Conservation (phyloP, 1,140 invertebrate genomes). For the Drosophila saltans region DNA sequence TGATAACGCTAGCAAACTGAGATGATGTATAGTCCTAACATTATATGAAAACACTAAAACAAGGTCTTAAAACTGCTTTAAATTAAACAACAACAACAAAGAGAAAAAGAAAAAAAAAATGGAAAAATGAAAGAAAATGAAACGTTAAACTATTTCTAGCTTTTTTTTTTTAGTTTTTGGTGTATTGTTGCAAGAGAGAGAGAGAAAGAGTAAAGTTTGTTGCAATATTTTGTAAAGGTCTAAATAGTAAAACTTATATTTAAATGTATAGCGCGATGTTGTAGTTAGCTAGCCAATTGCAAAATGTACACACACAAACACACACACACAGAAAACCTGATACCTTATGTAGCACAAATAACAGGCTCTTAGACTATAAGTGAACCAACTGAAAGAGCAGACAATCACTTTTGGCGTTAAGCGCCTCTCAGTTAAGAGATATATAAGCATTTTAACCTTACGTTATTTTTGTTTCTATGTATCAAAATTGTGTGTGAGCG, state of each 20-base stretch:
- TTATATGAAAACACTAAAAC: slow-evolving; percentile 53
- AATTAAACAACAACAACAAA: slow-evolving; percentile 46
- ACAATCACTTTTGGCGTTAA: slow-evolving; percentile 63
- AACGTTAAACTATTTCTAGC: slow-evolving; percentile 73
- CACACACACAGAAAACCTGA: slow-evolving; percentile 34
- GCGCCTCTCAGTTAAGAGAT: slow-evolving; percentile 14
- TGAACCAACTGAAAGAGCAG: slow-evolving; percentile 56
- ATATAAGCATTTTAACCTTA: slow-evolving; percentile 8
- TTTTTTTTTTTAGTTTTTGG: slow-evolving; percentile 60
- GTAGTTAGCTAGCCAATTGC: slow-evolving; percentile 77
- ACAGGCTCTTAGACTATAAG: slow-evolving; percentile 68
- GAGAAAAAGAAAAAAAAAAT: not conserved
- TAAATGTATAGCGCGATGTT: slow-evolving; percentile 57
- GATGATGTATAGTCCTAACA: slow-evolving; percentile 59
- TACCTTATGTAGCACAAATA: slow-evolving; percentile 32
- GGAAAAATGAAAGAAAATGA: slow-evolving; percentile 4
- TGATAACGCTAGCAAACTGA: slow-evolving; percentile 44
- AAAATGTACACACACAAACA: slow-evolving; percentile 27
- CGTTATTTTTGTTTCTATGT: not conserved
- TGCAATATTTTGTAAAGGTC: slow-evolving; percentile 77
- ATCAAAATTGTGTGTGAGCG: not conserved
- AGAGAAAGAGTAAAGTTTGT: slow-evolving; percentile 48
- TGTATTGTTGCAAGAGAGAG: slow-evolving; percentile 39
- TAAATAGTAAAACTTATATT: slow-evolving; percentile 67
- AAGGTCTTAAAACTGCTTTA: slow-evolving; percentile 66